Conservation (phyloP, 1,140 invertebrate species). For the Bathynomus jamesi region DNA sequence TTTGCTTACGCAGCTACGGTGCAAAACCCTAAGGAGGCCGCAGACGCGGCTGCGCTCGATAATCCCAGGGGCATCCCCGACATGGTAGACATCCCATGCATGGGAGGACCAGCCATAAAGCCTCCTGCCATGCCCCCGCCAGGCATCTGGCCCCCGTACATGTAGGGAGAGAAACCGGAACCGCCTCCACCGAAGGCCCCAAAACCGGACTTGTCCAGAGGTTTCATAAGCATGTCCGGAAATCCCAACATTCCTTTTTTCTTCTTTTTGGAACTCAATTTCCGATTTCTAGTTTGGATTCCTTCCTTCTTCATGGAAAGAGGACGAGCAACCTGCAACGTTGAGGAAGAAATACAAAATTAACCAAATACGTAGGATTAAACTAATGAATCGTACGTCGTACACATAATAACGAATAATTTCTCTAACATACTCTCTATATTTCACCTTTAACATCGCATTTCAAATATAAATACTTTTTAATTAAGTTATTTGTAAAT, state of each 20-base stretch:
- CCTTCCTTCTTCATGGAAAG: constrained; percentile 99
- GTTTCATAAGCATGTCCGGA: constrained; percentile 47
- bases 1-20: constrained; percentile 33
- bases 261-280: constrained; percentile 87
- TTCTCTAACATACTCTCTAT: too few relatives aligned
- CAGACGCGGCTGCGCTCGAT: constrained; percentile 22
- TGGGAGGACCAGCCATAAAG: constrained; percentile 42
- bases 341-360: too few relatives aligned
- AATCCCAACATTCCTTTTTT: constrained; percentile 69
- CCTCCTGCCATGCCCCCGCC: constrained; percentile 39
- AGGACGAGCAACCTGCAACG: constrained; percentile 83
- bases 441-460: too few relatives aligned
- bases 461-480: too few relatives aligned
- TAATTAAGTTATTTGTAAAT: too few relatives aligned
- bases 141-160: constrained; percentile 46
- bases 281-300: constrained; percentile 94
- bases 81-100: constrained; percentile 39
- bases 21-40: constrained; percentile 28
- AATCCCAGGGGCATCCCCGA: constrained; percentile 26
- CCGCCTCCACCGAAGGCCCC: constrained; percentile 33
- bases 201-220: constrained; percentile 38
- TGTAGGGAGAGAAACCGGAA: constrained; percentile 44
- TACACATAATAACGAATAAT: too few relatives aligned
- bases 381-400: too few relatives aligned
- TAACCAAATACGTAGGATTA: too few relatives aligned